Evolutionary conservation across 1,140 invertebrate species (phyloP), one percentile per base, ranked within the genome.

Genomic region (Panagrolaimus sp.): DNA sequence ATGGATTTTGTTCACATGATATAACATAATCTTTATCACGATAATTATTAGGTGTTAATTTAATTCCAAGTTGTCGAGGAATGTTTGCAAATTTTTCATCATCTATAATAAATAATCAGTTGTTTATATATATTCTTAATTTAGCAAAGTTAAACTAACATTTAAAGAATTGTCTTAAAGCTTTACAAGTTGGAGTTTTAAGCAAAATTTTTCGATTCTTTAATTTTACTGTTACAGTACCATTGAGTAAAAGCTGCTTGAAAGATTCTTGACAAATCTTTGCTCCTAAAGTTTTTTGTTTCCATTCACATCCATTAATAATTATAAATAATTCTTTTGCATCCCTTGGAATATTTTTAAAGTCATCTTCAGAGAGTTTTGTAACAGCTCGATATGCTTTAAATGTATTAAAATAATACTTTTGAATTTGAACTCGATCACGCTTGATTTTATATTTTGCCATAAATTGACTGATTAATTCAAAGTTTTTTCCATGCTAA

Each of bases 401-500:
- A 38, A 65, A 70, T 13, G 72, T 62, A 61, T 79, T 79, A 66
- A 74, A 72, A 62, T 72, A 79, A 62, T 72, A 81, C 16, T 74
- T 81, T 11, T 71, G 61, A 9, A 79, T 62, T 45, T 80, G 75
- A 14, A 77, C 74, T 65, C 75, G 78, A 62, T 78, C 70, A 27
- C 70, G 68, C 5, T 67, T 62, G 3, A 81, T 31, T 61, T 79
- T 81, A 16, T 73, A 64, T 65, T 78, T 79, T 20, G 45, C 42
- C 77, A 79, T 78, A 9, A 67, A 65, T 47, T 70, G 74, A 7
- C 68, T 64, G 8, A 79, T 62, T 0, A 46, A 44, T n/a, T 79
- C 78, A 62, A 79, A 79, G 51, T 80, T 77, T 70, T 79, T 79
- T 14, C 78, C 78, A 44, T 76, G 61, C 77, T 79, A 25, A 25